Percentiles rank a stretch among this genome's conserved stretches.
These are phyloP conservation scores for Aurelia sp. DNA, from an alignment of 30 jellyfish, hydroid and myxozoan genomes.

Conservation along the genomic window DNA sequence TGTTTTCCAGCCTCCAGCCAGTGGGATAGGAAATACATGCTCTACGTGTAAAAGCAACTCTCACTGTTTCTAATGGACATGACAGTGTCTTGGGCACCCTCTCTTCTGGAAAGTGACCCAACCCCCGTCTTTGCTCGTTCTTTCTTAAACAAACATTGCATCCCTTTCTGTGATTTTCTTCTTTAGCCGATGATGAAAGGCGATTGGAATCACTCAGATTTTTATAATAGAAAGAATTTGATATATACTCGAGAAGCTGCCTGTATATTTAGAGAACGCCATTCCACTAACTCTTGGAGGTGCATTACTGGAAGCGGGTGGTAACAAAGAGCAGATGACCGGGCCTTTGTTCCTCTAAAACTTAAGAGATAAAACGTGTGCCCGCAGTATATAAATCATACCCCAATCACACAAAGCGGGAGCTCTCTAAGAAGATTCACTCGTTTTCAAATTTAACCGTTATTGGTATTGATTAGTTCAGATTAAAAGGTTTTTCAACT, in stretches of 20 bases:
- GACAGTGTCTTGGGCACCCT: no score
- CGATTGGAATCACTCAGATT: constrained; percentile 15
- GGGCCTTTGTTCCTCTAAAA: constrained; percentile 7
- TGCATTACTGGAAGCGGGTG: constrained; percentile 8
- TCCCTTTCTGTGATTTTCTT: constrained; percentile 12
- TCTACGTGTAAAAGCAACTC: no score
- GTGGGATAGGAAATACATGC: no score
- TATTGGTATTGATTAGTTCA: not conserved
- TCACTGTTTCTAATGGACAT: no score
- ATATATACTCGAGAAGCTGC: not conserved
- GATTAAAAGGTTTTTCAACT: not conserved
- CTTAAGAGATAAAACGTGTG: constrained; percentile 8
- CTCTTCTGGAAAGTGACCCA: no score
- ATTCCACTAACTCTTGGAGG: constrained; percentile 11
- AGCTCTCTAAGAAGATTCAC: constrained; percentile 17
- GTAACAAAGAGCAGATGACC: constrained; percentile 14
- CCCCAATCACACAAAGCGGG: constrained; percentile 22
- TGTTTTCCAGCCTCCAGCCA: no score
- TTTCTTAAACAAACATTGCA: constrained; percentile 52
- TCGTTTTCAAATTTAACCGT: constrained; percentile 2
- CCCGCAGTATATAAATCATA: not conserved
- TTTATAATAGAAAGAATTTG: not conserved
- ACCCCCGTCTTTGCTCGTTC: constrained; percentile 33
- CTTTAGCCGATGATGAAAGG: constrained; percentile 22
- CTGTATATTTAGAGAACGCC: no score